These are phyloP conservation scores for Bombus polaris DNA, from an alignment of 1,140 invertebrate genomes.

Conservation along the genomic window DNA sequence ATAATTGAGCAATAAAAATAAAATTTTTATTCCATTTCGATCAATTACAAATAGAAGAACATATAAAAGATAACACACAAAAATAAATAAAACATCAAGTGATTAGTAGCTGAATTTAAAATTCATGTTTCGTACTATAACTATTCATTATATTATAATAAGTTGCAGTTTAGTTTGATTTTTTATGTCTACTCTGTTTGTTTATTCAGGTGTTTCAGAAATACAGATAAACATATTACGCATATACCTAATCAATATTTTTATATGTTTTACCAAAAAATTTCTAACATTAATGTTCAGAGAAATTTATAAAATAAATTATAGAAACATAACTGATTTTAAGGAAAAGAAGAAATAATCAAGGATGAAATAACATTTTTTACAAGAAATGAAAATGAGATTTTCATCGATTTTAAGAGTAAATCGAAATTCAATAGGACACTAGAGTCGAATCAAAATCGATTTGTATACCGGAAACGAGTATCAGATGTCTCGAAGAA, in stretches of 20 bases:
- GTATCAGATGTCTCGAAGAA: background rate
- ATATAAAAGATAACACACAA: no score
- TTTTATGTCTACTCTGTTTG: no score
- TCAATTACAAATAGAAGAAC: no score
- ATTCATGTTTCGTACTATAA: no score
- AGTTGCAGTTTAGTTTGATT: no score
- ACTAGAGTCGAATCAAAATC: background rate
- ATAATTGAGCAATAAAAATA: no score
- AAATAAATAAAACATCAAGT: no score
- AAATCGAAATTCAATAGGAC: background rate
- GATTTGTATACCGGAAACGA: background rate
- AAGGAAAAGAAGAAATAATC: background rate
- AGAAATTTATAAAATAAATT: background rate
- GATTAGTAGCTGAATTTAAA: no score
- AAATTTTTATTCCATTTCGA: no score
- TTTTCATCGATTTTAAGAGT: background rate
- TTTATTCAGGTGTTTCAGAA: no score
- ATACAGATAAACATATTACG: background rate
- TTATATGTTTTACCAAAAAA: no score
- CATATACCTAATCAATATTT: background rate
- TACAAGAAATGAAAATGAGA: background rate
- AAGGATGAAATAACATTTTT: background rate
- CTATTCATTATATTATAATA: no score
- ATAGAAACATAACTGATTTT: background rate
- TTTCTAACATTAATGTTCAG: background rate